Conservation (phyloP, 1,140 invertebrate species). For the Psix sp. region DNA sequence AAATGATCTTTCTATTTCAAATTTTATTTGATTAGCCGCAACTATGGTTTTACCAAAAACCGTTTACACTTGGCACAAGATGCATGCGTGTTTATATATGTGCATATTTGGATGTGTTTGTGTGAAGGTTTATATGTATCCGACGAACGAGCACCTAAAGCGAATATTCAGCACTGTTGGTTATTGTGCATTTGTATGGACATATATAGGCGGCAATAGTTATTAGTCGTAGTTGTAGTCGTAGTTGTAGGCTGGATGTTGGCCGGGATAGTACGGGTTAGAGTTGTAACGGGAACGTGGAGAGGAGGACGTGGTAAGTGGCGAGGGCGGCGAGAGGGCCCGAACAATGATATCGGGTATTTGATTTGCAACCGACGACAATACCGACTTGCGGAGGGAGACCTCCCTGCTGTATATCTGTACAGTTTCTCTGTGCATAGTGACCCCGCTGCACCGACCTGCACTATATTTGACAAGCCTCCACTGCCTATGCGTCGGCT, state of each 20-base stretch:
- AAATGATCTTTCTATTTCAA: slow-evolving; percentile 28
- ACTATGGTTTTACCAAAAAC: slow-evolving; percentile 28
- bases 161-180: slow-evolving; percentile 55
- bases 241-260: slow-evolving; percentile 55
- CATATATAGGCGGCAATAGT: slow-evolving; percentile 61
- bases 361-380: slow-evolving; percentile 62
- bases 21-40: slow-evolving; percentile 51
- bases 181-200: slow-evolving; percentile 55
- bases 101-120: slow-evolving; percentile 1
- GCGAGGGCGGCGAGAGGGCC: slow-evolving; percentile 39
- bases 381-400: slow-evolving; percentile 58
- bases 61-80: too few relatives aligned
- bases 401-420: slow-evolving; percentile 56
- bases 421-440: slow-evolving; percentile 48
- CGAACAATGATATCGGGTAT: slow-evolving; percentile 61
- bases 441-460: slow-evolving; percentile 54
- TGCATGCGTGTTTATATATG: slow-evolving; percentile 8
- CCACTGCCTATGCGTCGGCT: slow-evolving; percentile 43
- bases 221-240: slow-evolving; percentile 61
- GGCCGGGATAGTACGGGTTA: slow-evolving; percentile 54
- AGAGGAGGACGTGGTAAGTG: slow-evolving; percentile 50
- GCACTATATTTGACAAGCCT: slow-evolving; percentile 53
- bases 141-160: slow-evolving; percentile 53
- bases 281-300: slow-evolving; percentile 53
- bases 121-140: slow-evolving; percentile 7